phyloP scores from a whole-genome alignment of 2,888 invertebrate genomes.

The Diogma glabrata region DNA sequence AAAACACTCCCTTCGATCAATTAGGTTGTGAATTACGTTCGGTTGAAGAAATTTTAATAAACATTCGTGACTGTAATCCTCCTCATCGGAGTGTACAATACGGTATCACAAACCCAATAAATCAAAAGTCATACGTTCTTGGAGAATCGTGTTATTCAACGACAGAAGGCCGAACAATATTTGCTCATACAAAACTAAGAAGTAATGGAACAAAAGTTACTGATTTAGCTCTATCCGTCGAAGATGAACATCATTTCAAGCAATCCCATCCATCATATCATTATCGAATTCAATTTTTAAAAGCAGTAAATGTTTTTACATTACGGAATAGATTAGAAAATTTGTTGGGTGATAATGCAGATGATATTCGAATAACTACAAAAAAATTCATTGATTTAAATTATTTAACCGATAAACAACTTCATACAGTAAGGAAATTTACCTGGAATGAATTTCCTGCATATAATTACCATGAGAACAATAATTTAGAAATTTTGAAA shows the following conservation, averaged over 20 bases:
- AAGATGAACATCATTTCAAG: conserved; percentile 20
- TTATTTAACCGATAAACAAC: conserved; percentile 23
- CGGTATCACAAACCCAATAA: conserved; percentile 25
- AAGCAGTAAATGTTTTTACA: conserved; percentile 24
- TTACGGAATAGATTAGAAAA: conserved; percentile 20
- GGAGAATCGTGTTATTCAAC: conserved; percentile 26
- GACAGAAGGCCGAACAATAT: conserved; percentile 22
- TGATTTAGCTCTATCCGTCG: conserved; percentile 13
- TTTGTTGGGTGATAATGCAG: conserved; percentile 16
- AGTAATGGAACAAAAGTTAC: not conserved
- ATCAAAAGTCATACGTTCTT: conserved; percentile 20
- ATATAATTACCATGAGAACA: conserved; percentile 19
- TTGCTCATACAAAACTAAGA: conserved; percentile 20
- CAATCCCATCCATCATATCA: conserved; percentile 22
- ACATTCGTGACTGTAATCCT: conserved; percentile 22
- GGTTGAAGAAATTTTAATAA: conserved; percentile 23
- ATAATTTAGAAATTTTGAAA: conserved; percentile 21
- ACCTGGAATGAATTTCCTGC: conserved; percentile 26
- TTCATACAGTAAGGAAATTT: conserved; percentile 23
- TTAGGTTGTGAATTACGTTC: conserved; percentile 24
- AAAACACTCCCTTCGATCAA: conserved; percentile 12
- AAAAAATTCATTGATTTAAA: conserved; percentile 21
- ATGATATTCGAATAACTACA: conserved; percentile 20
- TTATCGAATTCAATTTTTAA: conserved; percentile 25
- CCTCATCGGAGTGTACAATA: conserved; percentile 21